Base-by-base conservation (phyloP, 2,888 invertebrate species). In the Gnatocerus cornutus region DNA sequence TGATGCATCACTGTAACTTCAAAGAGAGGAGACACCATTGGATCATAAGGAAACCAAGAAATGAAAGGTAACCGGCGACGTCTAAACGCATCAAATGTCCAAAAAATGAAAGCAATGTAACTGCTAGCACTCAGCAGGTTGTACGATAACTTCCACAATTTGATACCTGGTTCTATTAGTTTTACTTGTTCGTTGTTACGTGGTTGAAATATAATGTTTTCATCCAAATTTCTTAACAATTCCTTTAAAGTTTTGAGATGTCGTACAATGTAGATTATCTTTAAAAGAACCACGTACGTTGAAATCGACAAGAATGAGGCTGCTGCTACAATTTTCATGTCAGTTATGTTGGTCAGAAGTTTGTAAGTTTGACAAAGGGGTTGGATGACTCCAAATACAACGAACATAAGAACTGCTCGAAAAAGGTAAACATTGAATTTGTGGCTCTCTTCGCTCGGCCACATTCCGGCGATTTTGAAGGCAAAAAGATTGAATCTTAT, bases 1-100 rank as follows among this genome's bases (percentile, higher is more conserved):
- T 59, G 61, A n/a, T 48, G 30, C 10, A 16, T 5, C 12, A 48
- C 48, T 0, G 37, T 48, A 16, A 62, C 9, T 29, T 62, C 48
- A 16, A 48, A 62, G 10, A 62, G 13, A 1, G 61, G 61, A 16
- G 50, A 50, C 3, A 10, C 10, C 12, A 9, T 62, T 1, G 48
- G 5, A 9, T 62, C 50, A 39, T 29, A 62, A 14, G 61, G 61
- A 21, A 48, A 62, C 61, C 61, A 68, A 52, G 39, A 14, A 1
- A 48, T 37, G 14, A 62, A 37, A 4, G 61, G 61, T 10, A 62
- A 10, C 4, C 10, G 14, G 8, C 12, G 45, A 3, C 46, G 27
- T 27, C 30, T 59, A 13, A 30, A 37, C 5, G 50, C 8, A 8
- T 39, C 12, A 1, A 62, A 14, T 3, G 50, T 8, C 33, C n/a